phyloP scores from a whole-genome alignment of 2,113 vertebrate species.

The Picathartes gymnocephalus region DNA sequence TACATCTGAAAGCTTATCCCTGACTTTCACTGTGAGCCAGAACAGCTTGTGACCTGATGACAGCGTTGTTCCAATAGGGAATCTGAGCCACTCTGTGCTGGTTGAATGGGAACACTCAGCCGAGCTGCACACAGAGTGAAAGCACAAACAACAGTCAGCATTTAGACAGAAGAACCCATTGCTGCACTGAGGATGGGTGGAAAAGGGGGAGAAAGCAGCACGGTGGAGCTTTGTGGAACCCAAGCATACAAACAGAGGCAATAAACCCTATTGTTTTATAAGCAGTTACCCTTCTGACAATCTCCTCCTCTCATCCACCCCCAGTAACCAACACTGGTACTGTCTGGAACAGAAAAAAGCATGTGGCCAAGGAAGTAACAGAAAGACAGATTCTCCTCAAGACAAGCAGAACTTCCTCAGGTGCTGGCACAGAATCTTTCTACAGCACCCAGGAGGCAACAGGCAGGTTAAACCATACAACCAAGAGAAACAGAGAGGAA shows the following conservation, averaged over 20 bases:
- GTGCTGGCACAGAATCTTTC: not conserved
- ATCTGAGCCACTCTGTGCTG: not conserved
- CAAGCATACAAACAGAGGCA: not conserved
- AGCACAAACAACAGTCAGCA: constrained; percentile 1
- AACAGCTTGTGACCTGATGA: constrained; percentile 16
- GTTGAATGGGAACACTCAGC: not conserved
- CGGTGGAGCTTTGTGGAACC: not conserved
- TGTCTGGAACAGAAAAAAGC: not conserved
- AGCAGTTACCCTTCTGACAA: not conserved
- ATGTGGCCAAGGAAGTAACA: not conserved
- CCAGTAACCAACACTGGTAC: not conserved
- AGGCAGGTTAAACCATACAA: not conserved
- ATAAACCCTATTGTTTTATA: not conserved
- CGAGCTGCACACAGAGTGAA: rapidly evolving
- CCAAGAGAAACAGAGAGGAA: not conserved
- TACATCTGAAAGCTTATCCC: not conserved
- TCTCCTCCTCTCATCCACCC: not conserved
- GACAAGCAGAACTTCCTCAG: not conserved
- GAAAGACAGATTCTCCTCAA: not conserved
- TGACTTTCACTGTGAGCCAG: not conserved
- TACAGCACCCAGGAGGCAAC: not conserved
- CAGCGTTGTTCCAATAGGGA: not conserved
- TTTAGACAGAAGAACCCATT: not conserved
- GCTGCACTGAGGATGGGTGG: not conserved
- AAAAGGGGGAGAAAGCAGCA: not conserved